phyloP scores from a whole-genome alignment of 2,888 invertebrate genomes.

The Onchidella celtica region DNA sequence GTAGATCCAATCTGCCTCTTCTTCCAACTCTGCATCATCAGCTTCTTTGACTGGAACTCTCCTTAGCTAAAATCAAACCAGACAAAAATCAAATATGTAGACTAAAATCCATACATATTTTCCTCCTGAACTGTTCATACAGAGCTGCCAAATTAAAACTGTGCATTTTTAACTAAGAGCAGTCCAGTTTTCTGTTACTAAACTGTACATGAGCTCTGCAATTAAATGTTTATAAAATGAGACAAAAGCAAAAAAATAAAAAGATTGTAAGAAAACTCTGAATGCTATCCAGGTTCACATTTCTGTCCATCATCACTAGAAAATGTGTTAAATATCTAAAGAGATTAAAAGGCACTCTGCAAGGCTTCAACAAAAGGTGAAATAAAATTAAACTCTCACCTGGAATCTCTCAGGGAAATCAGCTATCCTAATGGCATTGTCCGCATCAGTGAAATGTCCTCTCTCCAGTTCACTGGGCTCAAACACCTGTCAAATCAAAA shows the following conservation, averaged over 20 bases:
- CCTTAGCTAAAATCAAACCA: conserved; percentile 87
- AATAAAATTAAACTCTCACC: conserved; percentile 58
- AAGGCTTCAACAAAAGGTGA: no score
- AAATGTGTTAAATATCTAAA: background rate
- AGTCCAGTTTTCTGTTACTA: no score
- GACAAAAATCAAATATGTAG: no score
- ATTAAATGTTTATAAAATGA: no score
- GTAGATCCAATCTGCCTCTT: conserved; percentile 99
- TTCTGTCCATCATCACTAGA: background rate
- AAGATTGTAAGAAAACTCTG: background rate
- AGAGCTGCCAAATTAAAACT: no score
- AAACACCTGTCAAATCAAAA: conserved; percentile 88
- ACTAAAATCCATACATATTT: no score
- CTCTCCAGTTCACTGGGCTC: conserved; percentile 98
- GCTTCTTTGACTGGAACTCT: conserved; percentile 90
- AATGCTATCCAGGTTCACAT: background rate
- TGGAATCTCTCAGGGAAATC: conserved; percentile 83
- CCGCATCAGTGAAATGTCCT: conserved; percentile 96
- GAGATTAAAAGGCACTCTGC: no score
- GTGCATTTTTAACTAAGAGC: no score
- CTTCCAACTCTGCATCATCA: conserved; percentile 87
- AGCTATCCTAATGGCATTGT: conserved; percentile 87
- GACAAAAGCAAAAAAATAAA: background rate
- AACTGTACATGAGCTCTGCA: no score
- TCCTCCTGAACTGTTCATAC: no score